Conservation (phyloP, 2,113 vertebrate species). For the Cygnus atratus region DNA sequence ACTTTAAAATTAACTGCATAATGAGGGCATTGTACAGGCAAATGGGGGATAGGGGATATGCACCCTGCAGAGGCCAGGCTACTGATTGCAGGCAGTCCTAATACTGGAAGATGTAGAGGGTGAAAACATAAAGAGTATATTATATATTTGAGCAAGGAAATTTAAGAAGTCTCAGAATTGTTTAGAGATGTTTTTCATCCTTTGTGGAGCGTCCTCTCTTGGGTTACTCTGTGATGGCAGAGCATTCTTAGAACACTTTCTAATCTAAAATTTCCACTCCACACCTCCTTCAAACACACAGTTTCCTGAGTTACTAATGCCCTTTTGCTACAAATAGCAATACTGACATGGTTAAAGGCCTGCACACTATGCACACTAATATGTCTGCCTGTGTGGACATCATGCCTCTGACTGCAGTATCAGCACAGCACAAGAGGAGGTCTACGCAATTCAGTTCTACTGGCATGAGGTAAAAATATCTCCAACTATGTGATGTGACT, state of each 20-base stretch:
- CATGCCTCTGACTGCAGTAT: neutral
- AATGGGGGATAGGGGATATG: neutral
- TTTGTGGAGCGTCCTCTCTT: neutral
- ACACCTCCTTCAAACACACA: neutral
- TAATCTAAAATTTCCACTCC: neutral
- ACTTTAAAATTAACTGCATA: conserved; percentile 25
- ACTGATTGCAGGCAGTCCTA: neutral
- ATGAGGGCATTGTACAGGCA: neutral
- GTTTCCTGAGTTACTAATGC: neutral
- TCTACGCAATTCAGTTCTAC: neutral
- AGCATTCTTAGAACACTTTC: neutral
- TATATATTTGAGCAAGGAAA: neutral
- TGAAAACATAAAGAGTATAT: neutral
- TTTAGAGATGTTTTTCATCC: neutral
- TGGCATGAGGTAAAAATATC: neutral
- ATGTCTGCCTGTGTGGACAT: neutral
- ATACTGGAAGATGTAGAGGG: neutral
- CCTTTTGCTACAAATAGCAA: neutral
- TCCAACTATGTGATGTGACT: neutral
- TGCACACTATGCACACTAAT: neutral
- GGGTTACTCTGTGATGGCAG: neutral
- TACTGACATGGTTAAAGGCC: neutral
- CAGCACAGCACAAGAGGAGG: neutral
- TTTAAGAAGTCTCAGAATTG: neutral
- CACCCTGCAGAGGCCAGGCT: neutral